Evolutionary conservation across 1,140 invertebrate genomes (phyloP).

Genomic region (Drosophila pachea): DNA sequence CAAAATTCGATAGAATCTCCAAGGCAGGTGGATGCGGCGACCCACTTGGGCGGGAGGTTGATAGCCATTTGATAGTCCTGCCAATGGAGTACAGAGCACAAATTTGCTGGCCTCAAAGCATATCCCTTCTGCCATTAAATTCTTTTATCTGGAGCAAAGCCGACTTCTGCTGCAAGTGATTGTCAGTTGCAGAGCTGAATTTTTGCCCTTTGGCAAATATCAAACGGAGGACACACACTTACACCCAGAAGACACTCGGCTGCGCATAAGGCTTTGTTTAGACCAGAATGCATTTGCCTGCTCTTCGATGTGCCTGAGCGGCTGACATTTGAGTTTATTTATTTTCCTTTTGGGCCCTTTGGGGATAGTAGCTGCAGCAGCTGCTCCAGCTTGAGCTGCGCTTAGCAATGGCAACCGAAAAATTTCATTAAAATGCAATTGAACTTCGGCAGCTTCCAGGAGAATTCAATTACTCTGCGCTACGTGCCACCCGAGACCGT

Average conservation of each 20-base stretch:
- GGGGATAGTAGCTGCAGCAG: neutral
- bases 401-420: constrained; percentile 6
- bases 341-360: neutral
- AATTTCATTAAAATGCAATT: constrained; percentile 29
- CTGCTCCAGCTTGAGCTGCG: constrained; percentile 3
- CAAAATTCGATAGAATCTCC: neutral
- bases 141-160: neutral
- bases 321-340: constrained; percentile 31
- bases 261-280: constrained; percentile 7
- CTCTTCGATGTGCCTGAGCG: constrained; percentile 3
- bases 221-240: neutral
- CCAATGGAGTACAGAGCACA: neutral
- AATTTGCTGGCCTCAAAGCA: constrained; percentile 10
- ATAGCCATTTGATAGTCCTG: constrained; percentile 1
- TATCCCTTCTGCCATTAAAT: constrained; percentile 4
- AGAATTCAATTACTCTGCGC: constrained; percentile 22
- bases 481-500: constrained; percentile 11
- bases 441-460: constrained; percentile 23
- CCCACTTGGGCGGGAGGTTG: neutral
- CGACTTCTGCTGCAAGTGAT: neutral
- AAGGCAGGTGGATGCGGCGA: neutral
- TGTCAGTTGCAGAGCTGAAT: neutral
- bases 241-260: neutral
- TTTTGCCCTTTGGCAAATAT: neutral
- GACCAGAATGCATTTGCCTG: constrained; percentile 10